Base-by-base conservation (phyloP, 2,113 vertebrate species). In the Pao palembangensis region DNA sequence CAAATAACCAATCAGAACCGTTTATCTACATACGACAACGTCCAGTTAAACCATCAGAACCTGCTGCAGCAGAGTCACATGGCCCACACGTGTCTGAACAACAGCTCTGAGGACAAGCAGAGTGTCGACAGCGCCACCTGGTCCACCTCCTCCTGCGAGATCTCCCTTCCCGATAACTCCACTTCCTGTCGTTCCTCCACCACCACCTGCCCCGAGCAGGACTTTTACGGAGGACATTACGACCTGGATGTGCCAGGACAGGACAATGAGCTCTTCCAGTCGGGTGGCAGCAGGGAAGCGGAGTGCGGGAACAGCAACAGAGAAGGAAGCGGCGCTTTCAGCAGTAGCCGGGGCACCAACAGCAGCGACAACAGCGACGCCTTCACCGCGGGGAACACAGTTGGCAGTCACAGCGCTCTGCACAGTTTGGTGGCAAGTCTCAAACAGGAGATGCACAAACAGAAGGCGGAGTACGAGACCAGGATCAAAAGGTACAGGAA, bases 41-140 rank as follows among this genome's bases (percentile, higher is more conserved):
- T 99, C 21, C 97, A 98, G 31, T 88, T 98, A 17, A 96, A 96
- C 79, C 93, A 54, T 5, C 88, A 84, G 55, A 88, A 80, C 62
- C 91, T 94, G 49, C 92, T 92, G 58, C 92, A n/a, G 23, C 88
- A 85, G 78, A 87, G 73, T 66, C 88, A 87, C 46, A 55, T 63
- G 41, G 0, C 43, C 82, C 83, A 68, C 86, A 68, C 64, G 0
- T 87, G 85, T 64, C 75, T 85, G 23, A 83, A 74, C 84, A 85
- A 73, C 84, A 93, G 87, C 81, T 91, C 93, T 0, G 97, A 99
- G 51, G 97, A 99, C 88, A 98, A 98, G 17, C 97, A 98, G 88
- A 99, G 97, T 0, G 89, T 98, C 7, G 96, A 98, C 90, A 99
- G 97, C 8, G 95, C 97, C 66, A 98, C 97, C n/a, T 99, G 97